Conservation (phyloP, 1,140 invertebrate species). For the Drosophila suzukii region DNA sequence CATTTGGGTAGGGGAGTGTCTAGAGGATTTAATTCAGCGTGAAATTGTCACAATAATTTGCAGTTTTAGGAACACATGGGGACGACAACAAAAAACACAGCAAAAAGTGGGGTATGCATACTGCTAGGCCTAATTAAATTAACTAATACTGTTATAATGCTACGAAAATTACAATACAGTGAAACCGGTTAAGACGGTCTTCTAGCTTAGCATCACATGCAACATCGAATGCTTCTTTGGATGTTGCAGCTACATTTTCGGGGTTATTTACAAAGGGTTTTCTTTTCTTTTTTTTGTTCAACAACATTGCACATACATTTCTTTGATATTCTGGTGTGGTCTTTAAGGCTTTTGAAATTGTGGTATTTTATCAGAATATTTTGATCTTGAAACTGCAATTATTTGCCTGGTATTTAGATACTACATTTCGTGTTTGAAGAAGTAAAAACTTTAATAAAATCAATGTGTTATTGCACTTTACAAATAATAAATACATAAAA, state of each 20-base stretch:
- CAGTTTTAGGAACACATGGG: constrained; percentile 66
- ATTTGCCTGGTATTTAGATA: too few relatives aligned
- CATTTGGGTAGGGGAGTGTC: constrained; percentile 37
- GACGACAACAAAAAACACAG: constrained; percentile 53
- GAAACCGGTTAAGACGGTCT: constrained; percentile 34
- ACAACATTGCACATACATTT: constrained; percentile 78
- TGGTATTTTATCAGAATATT: neutral
- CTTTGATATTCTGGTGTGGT: constrained; percentile 11
- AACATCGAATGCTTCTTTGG: constrained; percentile 46
- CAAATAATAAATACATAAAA: neutral
- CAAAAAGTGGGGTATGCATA: constrained; percentile 23
- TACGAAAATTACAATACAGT: constrained; percentile 57
- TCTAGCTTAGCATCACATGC: constrained; percentile 62
- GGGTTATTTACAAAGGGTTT: constrained; percentile 45
- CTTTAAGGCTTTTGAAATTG: neutral
- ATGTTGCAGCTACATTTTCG: constrained; percentile 67
- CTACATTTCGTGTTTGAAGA: too few relatives aligned
- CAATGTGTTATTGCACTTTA: neutral
- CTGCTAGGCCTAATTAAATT: constrained; percentile 74
- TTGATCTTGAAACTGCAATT: too few relatives aligned
- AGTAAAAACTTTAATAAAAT: too few relatives aligned
- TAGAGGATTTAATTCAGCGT: constrained; percentile 57
- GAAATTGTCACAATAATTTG: constrained; percentile 73
- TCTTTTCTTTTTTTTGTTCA: constrained; percentile 37
- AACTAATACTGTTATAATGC: constrained; percentile 81